These are phyloP conservation scores for Drosophila trapezifrons DNA, from an alignment of 1,140 invertebrate genomes.

Conservation along the genomic window DNA sequence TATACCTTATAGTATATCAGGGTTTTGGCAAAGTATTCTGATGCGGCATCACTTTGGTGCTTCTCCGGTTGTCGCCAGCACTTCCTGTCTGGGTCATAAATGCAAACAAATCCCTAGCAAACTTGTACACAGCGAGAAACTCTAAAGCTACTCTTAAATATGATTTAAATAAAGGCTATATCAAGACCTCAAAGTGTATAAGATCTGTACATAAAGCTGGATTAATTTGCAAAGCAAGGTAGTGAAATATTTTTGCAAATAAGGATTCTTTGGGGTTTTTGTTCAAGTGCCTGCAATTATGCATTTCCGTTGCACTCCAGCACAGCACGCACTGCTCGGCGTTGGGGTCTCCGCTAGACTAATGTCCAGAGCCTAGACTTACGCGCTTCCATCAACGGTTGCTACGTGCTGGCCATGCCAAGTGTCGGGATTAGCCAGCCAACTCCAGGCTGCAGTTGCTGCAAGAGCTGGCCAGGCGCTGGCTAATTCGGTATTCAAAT, in stretches of 20 bases:
- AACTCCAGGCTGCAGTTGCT: conserved; percentile 38
- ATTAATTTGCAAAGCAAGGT: no score
- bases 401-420: conserved; percentile 68
- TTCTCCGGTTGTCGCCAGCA: conserved; percentile 45
- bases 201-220: neutral
- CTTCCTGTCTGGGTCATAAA: conserved; percentile 70
- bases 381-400: conserved; percentile 10
- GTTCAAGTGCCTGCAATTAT: conserved; percentile 24
- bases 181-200: no score
- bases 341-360: conserved; percentile 33
- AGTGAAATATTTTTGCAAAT: neutral
- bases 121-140: conserved; percentile 7
- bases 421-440: conserved; percentile 48
- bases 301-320: conserved; percentile 52
- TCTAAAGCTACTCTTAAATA: no score
- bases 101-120: conserved; percentile 11
- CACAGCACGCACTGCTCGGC: conserved; percentile 6
- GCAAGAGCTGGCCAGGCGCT: conserved; percentile 31
- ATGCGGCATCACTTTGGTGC: conserved; percentile 48
- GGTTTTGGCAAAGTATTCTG: conserved; percentile 58
- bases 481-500: conserved; percentile 78
- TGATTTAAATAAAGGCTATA: no score
- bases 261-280: neutral
- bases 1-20: conserved; percentile 5
- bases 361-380: conserved; percentile 15